phyloP scores from a whole-genome alignment of 2,797 vertebrate species.

The Eospalax fontanierii region DNA sequence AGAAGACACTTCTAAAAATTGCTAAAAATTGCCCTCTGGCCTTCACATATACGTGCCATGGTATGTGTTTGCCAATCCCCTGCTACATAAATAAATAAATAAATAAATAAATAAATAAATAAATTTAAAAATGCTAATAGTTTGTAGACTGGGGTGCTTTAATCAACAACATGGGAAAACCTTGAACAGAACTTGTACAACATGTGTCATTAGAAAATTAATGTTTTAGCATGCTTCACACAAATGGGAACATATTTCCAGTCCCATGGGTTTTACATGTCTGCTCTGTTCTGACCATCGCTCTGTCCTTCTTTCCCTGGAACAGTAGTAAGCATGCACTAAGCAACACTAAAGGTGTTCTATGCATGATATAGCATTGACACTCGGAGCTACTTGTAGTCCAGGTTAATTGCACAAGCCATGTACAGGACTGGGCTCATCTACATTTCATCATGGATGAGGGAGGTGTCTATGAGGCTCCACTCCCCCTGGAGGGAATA shows the following conservation, averaged over 20 bases:
- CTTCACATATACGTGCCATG: neutral
- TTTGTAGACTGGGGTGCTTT: neutral
- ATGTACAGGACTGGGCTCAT: neutral
- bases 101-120: neutral
- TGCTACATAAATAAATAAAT: neutral
- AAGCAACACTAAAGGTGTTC: neutral
- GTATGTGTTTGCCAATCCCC: too few species aligned
- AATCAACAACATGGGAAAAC: neutral
- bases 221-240: neutral
- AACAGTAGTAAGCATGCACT: neutral
- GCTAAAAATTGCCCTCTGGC: neutral
- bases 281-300: neutral
- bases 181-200: neutral
- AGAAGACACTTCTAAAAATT: neutral
- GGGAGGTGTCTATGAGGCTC: neutral
- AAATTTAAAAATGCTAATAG: neutral
- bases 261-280: rapidly evolving
- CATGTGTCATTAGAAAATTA: neutral
- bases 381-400: neutral
- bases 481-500: neutral
- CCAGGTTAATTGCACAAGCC: neutral
- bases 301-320: neutral
- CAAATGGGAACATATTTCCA: neutral
- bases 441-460: neutral
- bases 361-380: neutral